Conservation (phyloP, 2,113 vertebrate genomes). For the Jaculus jaculus region DNA sequence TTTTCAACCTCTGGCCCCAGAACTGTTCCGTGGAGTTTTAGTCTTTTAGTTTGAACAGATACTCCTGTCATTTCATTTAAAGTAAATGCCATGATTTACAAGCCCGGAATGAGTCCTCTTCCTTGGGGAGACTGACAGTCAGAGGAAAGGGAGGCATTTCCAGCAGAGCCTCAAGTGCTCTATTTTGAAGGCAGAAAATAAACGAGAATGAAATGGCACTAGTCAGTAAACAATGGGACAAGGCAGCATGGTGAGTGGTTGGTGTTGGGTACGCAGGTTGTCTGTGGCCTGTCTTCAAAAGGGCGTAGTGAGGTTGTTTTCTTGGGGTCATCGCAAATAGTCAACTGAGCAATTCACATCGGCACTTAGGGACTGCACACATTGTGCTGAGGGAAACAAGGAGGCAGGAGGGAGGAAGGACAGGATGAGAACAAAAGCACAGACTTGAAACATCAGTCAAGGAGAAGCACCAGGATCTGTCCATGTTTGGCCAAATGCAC, state of each 20-base stretch:
- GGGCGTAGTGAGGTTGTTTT: background rate
- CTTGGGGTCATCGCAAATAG: constrained; percentile 11
- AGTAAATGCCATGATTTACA: constrained; percentile 63
- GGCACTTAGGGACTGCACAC: background rate
- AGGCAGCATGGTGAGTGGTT: background rate
- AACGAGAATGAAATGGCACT: constrained; percentile 61
- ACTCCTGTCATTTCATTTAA: constrained; percentile 41
- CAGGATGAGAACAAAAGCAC: background rate
- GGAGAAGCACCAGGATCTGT: background rate
- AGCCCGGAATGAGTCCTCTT: constrained; percentile 23
- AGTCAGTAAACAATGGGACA: background rate
- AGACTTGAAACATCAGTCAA: background rate
- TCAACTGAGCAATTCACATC: background rate
- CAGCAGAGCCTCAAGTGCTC: constrained; percentile 44
- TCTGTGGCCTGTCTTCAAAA: constrained; percentile 31
- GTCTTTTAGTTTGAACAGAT: constrained; percentile 62
- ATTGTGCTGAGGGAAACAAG: background rate
- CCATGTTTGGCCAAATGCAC: background rate
- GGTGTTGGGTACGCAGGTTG: background rate
- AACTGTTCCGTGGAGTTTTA: constrained; percentile 33
- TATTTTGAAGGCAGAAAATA: constrained; percentile 67
- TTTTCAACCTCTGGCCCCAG: constrained; percentile 47
- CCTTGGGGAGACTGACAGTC: constrained; percentile 2
- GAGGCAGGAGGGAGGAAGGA: background rate
- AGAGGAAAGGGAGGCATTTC: constrained; percentile 13